phyloP scores from a whole-genome alignment of 2,888 invertebrate species.

The Pediacus dermestoides region DNA sequence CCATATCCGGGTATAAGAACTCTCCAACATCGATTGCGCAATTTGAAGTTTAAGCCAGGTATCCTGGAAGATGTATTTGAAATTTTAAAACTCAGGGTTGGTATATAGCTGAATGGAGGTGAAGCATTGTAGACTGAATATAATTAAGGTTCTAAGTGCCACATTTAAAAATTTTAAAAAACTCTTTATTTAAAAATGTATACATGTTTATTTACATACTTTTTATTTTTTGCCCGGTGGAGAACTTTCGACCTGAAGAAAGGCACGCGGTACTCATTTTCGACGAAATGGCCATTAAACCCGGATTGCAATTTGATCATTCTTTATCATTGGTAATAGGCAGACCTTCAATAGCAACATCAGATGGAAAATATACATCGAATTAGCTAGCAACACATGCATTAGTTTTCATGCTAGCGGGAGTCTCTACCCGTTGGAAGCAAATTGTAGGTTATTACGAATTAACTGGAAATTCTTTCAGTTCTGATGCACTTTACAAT shows the following conservation, averaged over 20 bases:
- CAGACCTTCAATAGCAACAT: slow-evolving; percentile 10
- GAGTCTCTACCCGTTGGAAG: slow-evolving; percentile 20
- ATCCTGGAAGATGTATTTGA: too few species aligned
- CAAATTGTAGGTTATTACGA: slow-evolving; percentile 20
- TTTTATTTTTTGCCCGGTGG: too few species aligned
- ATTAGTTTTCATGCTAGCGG: slow-evolving; percentile 12
- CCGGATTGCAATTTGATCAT: slow-evolving; percentile 12
- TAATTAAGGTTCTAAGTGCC: too few species aligned
- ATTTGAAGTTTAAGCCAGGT: too few species aligned
- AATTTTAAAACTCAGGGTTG: too few species aligned
- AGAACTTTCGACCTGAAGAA: slow-evolving; percentile 14
- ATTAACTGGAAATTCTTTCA: slow-evolving; percentile 17
- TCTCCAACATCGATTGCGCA: too few species aligned
- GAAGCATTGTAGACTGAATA: too few species aligned
- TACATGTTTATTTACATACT: too few species aligned
- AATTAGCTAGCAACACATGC: slow-evolving; percentile 11
- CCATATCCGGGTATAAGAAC: too few species aligned
- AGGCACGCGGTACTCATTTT: slow-evolving; percentile 12
- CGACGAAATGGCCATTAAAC: slow-evolving; percentile 17
- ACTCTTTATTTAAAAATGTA: too few species aligned
- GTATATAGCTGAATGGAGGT: too few species aligned
- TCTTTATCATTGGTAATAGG: slow-evolving; percentile 9
- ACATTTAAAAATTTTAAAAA: too few species aligned
- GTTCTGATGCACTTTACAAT: slow-evolving; percentile 4
- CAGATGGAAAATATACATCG: neutral